Percentiles rank a stretch among this genome's conserved stretches.
These are phyloP conservation scores for Drosophila tripunctata DNA, from an alignment of 2,888 invertebrate genomes.

Conservation along the genomic window DNA sequence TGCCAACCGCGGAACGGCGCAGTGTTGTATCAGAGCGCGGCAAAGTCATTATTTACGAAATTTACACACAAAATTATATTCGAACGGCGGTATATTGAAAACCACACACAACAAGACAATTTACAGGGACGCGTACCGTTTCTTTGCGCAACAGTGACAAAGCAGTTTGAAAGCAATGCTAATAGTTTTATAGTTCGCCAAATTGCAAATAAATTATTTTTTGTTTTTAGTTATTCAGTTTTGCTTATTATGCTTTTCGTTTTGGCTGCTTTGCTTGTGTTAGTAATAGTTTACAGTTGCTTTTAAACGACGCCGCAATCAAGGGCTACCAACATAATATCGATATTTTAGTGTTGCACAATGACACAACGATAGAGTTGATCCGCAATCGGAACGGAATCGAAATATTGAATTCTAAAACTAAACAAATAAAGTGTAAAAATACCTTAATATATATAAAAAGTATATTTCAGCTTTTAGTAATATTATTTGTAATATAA, in stretches of 20 bases:
- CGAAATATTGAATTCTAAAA: neutral
- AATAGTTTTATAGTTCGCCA: neutral
- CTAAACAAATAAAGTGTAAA: neutral
- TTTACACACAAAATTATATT: constrained; percentile 4
- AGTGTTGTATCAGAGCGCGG: constrained; percentile 81
- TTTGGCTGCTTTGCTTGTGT: constrained; percentile 53
- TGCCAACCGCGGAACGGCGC: constrained; percentile 80
- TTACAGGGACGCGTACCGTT: constrained; percentile 2
- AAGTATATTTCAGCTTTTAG: too few species aligned
- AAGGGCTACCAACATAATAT: constrained; percentile 47
- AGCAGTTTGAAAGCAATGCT: neutral
- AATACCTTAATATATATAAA: too few species aligned
- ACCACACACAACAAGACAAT: too few species aligned
- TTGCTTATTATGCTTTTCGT: constrained; percentile 46
- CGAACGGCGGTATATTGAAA: neutral
- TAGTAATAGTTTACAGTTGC: constrained; percentile 75
- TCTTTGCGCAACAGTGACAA: constrained; percentile 6
- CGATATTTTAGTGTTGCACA: constrained; percentile 46
- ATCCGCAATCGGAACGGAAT: neutral
- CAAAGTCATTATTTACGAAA: constrained; percentile 73
- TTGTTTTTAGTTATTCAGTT: constrained; percentile 27
- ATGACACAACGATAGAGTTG: neutral
- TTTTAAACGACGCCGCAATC: constrained; percentile 73
- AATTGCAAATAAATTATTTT: constrained; percentile 24
- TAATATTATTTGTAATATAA: too few species aligned